Evolutionary conservation across 2,113 vertebrate genomes (phyloP), one percentile per base, ranked within the genome.

Genomic region (Lasiurus borealis): DNA sequence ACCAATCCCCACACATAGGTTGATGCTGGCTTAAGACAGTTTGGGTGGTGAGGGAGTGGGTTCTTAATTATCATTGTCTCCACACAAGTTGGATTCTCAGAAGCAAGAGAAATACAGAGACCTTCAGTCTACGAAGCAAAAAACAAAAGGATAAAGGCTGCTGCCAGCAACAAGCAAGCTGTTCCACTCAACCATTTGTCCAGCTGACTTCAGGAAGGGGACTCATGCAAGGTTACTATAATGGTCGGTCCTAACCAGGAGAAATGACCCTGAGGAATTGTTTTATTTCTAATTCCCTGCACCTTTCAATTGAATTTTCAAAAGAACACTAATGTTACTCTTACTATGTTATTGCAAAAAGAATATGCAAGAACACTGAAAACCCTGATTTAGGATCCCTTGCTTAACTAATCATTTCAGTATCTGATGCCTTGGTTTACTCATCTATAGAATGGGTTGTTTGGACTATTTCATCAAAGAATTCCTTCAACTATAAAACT

Each of bases 51-150:
- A 31, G 9, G 52, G 36, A 69, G 19, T 46, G 71, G 57, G 73
- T 85, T 93, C 36, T 40, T 90, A 89, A 80, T 86, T 76, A 82
- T 31, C 72, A 88, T 92, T 95, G 95, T 93, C 66, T 82, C 72
- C 27, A 85, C 2, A 12, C 14, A 95, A 82, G 90, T 0, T 59
- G 15, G 29, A 82, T 73, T 92, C 92, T 83, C 57, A 88, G 66
- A 86, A 68, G 36, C 9, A 83, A 82, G 62, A 93, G 64, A 91
- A 96, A 86, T 36, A 82, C 5, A 91, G 19, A 69, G 31, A 85
- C 83, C 50, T 59, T 50, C 21, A 62, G 31, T 69, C 80, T 92
- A 50, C 0, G 4, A 81, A 84, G 40, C 4, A 57, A 80, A 57
- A 96, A 90, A 72, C 25, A 64, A 82, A 76, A 29, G 46, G 57